Evolutionary conservation across 2,797 vertebrate species (phyloP).

Genomic region (Bradypodion pumilum): DNA sequence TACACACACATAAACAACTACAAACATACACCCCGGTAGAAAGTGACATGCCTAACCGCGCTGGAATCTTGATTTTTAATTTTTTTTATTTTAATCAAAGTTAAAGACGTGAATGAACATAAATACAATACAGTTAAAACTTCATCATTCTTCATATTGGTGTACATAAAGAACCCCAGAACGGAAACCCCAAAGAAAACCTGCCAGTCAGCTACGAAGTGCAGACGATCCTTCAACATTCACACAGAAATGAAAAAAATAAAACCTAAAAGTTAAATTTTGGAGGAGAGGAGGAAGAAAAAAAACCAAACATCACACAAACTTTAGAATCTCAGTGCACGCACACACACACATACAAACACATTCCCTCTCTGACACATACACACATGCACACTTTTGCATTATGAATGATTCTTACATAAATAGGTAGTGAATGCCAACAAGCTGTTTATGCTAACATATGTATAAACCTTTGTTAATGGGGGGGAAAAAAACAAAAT

Average conservation of each 20-base stretch:
- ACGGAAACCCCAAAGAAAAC: conserved; percentile 76
- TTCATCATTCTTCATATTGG: conserved; percentile 80
- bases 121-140: conserved; percentile 82
- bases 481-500: too few relatives aligned
- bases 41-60: conserved; percentile 14
- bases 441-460: conserved; percentile 78
- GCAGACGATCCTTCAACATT: conserved; percentile 74
- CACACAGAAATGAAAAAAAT: conserved; percentile 59
- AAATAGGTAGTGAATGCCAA: conserved; percentile 80
- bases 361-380: neutral
- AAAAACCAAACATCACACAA: conserved; percentile 47
- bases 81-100: conserved; percentile 85
- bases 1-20: too few relatives aligned
- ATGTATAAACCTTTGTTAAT: conserved; percentile 78
- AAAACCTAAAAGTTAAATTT: conserved; percentile 17
- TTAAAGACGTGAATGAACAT: conserved; percentile 83
- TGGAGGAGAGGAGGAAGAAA: neutral
- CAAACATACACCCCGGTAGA: rapidly evolving
- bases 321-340: conserved; percentile 70
- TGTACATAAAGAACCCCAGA: conserved; percentile 77
- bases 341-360: neutral
- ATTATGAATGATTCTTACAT: conserved; percentile 81
- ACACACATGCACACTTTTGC: conserved; percentile 28
- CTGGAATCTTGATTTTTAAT: conserved; percentile 46
- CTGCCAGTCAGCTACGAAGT: conserved; percentile 74